Conservation (phyloP, 2,888 invertebrate genomes). For the Nomada flava region DNA sequence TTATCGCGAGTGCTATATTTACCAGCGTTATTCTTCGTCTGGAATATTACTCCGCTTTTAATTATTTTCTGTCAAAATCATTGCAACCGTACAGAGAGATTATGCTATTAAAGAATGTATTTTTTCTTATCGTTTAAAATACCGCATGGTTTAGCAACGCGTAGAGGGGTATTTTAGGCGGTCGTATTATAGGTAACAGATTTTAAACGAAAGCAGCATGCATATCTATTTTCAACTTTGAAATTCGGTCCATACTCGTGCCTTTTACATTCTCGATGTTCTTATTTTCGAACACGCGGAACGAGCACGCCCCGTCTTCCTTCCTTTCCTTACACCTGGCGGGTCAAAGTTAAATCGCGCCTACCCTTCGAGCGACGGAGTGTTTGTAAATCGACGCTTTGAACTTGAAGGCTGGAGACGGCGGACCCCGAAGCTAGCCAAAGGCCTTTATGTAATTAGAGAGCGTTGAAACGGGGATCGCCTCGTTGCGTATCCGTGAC, state of each 20-base stretch:
- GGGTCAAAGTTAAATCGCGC: constrained; percentile 57
- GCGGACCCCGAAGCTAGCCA: constrained; percentile 1
- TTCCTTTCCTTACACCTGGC: constrained; percentile 44
- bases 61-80: no score
- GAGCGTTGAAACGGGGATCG: constrained; percentile 21
- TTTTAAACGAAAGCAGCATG: background rate
- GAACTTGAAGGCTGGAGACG: constrained; percentile 45
- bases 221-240: background rate
- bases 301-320: background rate
- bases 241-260: background rate
- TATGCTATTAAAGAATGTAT: no score
- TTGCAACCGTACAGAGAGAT: no score
- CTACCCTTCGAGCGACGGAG: constrained; percentile 16
- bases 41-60: no score
- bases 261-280: background rate
- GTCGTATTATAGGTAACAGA: no score
- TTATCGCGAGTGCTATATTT: background rate
- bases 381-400: constrained; percentile 51
- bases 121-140: no score
- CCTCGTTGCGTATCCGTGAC: constrained; percentile 12
- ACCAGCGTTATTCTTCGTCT: no score
- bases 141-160: no score
- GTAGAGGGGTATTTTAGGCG: no score
- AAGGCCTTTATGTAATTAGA: constrained; percentile 53
- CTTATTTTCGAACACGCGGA: constrained; percentile 19